Evolutionary conservation across 2,888 invertebrate genomes (phyloP).

Genomic region (Nebria brevicollis): DNA sequence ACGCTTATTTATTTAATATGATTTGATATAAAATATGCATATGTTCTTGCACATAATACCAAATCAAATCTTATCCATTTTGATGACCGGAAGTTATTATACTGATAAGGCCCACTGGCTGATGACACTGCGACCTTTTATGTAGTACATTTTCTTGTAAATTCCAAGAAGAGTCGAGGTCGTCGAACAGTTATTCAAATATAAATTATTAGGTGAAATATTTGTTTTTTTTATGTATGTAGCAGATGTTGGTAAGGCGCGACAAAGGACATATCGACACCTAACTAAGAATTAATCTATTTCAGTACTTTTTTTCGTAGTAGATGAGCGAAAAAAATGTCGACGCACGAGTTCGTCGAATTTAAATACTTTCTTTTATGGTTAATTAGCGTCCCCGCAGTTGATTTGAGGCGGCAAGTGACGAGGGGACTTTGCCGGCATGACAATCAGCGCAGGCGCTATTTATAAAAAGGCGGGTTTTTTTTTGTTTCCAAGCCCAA

Average conservation of each 20-base stretch:
- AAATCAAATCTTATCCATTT: not conserved
- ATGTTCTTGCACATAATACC: not conserved
- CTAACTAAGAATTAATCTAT: not conserved
- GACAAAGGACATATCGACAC: not conserved
- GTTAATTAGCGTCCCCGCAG: not conserved
- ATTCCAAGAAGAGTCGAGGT: not conserved
- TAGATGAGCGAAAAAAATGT: not conserved
- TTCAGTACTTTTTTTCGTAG: not conserved
- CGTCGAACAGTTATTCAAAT: not conserved
- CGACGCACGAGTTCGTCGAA: not conserved
- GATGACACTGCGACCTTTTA: not conserved
- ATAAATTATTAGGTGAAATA: too few species aligned
- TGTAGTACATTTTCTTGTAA: not conserved
- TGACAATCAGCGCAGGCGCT: constrained; percentile 27
- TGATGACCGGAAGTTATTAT: constrained; percentile 1
- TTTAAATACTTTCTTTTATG: not conserved
- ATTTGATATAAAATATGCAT: not conserved
- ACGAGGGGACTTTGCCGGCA: not conserved
- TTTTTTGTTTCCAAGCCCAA: too few species aligned
- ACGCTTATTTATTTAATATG: too few species aligned
- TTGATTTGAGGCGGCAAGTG: not conserved
- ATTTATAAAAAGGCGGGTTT: too few species aligned
- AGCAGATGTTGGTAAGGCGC: not conserved
- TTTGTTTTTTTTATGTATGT: not conserved
- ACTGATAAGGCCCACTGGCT: not conserved